phyloP scores from a whole-genome alignment of 2,113 vertebrate genomes.

The Hippocampus zosterae region DNA sequence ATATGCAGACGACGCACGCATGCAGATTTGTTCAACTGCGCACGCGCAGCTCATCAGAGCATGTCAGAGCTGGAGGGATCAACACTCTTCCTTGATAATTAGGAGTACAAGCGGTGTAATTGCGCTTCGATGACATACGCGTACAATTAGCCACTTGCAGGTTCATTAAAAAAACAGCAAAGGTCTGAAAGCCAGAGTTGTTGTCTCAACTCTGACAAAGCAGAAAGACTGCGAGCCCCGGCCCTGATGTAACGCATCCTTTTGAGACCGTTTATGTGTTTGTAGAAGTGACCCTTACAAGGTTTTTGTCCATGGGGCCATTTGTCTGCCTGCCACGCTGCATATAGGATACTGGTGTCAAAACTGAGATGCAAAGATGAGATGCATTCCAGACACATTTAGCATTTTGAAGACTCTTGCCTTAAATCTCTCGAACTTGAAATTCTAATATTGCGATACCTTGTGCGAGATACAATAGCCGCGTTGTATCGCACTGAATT shows the following conservation, averaged over 20 bases:
- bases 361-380: not conserved
- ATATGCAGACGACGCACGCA: not conserved
- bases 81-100: constrained; percentile 26
- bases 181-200: constrained; percentile 12
- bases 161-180: constrained; percentile 39
- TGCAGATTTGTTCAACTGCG: not conserved
- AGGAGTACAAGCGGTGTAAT: constrained; percentile 21
- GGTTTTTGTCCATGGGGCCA: constrained; percentile 21
- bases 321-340: constrained; percentile 7
- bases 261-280: constrained; percentile 7
- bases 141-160: constrained; percentile 31
- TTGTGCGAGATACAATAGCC: constrained; percentile 46
- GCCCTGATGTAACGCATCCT: constrained; percentile 32
- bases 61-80: constrained; percentile 10
- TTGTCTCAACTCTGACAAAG: constrained; percentile 20
- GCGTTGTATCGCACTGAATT: constrained; percentile 1
- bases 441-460: constrained; percentile 18
- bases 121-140: constrained; percentile 14
- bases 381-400: not conserved
- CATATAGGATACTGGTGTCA: constrained; percentile 18
- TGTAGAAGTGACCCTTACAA: constrained; percentile 19
- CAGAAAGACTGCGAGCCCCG: constrained; percentile 25
- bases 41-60: not conserved
- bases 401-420: not conserved
- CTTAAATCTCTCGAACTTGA: constrained; percentile 29